phyloP scores from a whole-genome alignment of 2,113 vertebrate species.

The Chrysemys picta region DNA sequence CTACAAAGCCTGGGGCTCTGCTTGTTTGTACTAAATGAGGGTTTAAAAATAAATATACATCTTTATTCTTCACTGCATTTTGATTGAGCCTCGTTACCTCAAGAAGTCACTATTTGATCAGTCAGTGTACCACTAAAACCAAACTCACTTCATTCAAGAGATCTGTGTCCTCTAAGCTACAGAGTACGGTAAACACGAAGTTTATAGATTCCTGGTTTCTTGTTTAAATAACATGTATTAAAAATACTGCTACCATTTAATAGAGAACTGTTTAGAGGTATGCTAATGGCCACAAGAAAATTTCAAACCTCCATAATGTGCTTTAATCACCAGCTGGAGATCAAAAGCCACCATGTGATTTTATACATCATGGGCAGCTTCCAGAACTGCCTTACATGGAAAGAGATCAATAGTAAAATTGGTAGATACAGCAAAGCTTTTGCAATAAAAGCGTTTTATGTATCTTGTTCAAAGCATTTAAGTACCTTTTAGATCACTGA shows the following conservation, averaged over 20 bases:
- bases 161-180: not conserved
- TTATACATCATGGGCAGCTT: conserved; percentile 69
- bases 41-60: not conserved
- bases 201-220: conserved; percentile 48
- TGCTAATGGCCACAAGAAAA: conserved; percentile 60
- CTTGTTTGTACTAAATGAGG: not conserved
- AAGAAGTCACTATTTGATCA: conserved; percentile 23
- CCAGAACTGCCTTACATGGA: conserved; percentile 76
- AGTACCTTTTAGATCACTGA: conserved; percentile 87
- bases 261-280: conserved; percentile 52
- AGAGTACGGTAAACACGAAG: conserved; percentile 27
- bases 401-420: conserved; percentile 80
- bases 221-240: conserved; percentile 39
- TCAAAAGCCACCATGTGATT: conserved; percentile 67
- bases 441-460: conserved; percentile 84
- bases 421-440: conserved; percentile 80
- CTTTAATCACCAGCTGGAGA: conserved; percentile 74
- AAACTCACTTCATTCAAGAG: conserved; percentile 30
- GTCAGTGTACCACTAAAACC: conserved; percentile 15
- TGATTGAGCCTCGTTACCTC: conserved; percentile 26
- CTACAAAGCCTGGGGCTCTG: not conserved
- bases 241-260: conserved; percentile 42
- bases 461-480: conserved; percentile 85
- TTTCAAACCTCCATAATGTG: conserved; percentile 58
- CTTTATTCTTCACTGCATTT: conserved; percentile 17